phyloP scores from a whole-genome alignment of 2,113 vertebrate genomes.

The Ictalurus punctatus region DNA sequence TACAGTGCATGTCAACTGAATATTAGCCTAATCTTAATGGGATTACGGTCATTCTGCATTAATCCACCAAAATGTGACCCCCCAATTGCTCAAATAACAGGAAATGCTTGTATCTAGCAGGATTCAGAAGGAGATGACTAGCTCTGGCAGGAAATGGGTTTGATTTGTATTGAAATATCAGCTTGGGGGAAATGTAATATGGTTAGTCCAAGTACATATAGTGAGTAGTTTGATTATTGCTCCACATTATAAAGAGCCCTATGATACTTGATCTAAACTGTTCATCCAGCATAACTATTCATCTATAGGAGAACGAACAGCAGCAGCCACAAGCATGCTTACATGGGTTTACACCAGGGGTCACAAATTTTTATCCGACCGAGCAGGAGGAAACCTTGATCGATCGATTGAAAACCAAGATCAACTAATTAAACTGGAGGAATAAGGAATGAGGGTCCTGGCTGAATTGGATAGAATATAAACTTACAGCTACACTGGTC shows the following conservation, averaged over 20 bases:
- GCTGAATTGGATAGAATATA: not conserved
- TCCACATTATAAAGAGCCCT: conserved; percentile 9
- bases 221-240: not conserved
- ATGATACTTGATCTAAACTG: not conserved
- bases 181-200: not conserved
- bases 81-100: not conserved
- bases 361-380: not conserved
- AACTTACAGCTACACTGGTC: not conserved
- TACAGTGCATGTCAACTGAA: not conserved
- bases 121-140: not conserved
- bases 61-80: not conserved
- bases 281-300: not conserved
- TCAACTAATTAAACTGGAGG: not conserved
- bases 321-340: not conserved
- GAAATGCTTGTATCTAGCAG: not conserved
- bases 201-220: not conserved
- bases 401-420: not conserved
- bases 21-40: conserved; percentile 8
- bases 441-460: not conserved
- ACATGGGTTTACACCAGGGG: not conserved
- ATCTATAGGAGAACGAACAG: not conserved
- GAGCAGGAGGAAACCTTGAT: not conserved
- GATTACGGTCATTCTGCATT: conserved; percentile 29
- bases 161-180: not conserved
- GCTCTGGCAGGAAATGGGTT: not conserved